A percentile compares a stretch with the other conserved stretches of the same genome.
Evolutionary conservation across 2,113 vertebrate genomes (phyloP).

Genomic region (Bos taurus): ARS-UCD2.0 NC_037336.1:54730001-54730500

Average conservation of each 20-base stretch:
- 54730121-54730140: background rate
- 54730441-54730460: background rate
- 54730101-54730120: background rate
- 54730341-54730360: background rate
- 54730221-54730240: background rate
- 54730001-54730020: background rate
- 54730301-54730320: background rate
- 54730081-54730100: background rate
- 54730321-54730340: background rate
- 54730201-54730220: background rate
- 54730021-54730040: background rate
- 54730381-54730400: background rate
- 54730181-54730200: rapidly evolving
- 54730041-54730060: background rate
- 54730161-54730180: background rate
- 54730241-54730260: background rate
- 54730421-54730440: background rate
- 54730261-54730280: background rate
- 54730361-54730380: background rate
- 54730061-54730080: background rate
- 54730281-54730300: background rate
- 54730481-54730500: background rate
- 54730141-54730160: background rate
- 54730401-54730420: background rate
- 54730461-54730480: background rate